phyloP scores from a whole-genome alignment of 2,888 invertebrate genomes.

The Galeruca laticollis region DNA sequence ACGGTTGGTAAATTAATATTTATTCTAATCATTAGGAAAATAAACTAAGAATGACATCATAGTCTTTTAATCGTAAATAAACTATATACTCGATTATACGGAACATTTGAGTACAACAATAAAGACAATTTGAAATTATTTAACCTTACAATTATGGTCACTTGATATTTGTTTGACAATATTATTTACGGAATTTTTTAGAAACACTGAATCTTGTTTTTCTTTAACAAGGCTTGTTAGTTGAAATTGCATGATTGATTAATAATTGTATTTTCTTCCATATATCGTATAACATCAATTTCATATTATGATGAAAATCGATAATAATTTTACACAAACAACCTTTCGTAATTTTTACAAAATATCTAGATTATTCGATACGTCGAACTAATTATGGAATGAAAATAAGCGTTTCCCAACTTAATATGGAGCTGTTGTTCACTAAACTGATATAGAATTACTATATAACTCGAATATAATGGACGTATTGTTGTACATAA shows the following conservation, averaged over 20 bases:
- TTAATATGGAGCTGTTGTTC: slow-evolving; percentile 4
- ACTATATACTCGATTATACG: no score
- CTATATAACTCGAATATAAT: slow-evolving; percentile 14
- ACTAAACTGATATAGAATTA: slow-evolving; percentile 18
- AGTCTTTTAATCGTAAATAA: no score
- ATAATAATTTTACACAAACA: background rate
- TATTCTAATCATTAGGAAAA: no score
- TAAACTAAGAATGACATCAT: no score
- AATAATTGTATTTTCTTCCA: background rate
- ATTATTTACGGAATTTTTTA: no score
- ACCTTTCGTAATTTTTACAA: background rate
- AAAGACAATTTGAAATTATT: no score
- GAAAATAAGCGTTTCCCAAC: slow-evolving; percentile 16
- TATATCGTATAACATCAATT: background rate
- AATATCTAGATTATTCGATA: background rate
- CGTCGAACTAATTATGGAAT: slow-evolving; percentile 2
- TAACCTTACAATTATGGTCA: no score
- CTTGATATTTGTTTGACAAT: no score
- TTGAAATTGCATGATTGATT: background rate
- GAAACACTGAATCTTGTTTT: no score
- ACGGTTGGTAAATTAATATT: no score
- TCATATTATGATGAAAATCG: background rate
- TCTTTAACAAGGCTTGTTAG: background rate
- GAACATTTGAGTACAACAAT: no score
- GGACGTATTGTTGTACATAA: slow-evolving; percentile 23